Evolutionary conservation across 2,888 invertebrate genomes (phyloP).

Genomic region (Thereva nobilitata): DNA sequence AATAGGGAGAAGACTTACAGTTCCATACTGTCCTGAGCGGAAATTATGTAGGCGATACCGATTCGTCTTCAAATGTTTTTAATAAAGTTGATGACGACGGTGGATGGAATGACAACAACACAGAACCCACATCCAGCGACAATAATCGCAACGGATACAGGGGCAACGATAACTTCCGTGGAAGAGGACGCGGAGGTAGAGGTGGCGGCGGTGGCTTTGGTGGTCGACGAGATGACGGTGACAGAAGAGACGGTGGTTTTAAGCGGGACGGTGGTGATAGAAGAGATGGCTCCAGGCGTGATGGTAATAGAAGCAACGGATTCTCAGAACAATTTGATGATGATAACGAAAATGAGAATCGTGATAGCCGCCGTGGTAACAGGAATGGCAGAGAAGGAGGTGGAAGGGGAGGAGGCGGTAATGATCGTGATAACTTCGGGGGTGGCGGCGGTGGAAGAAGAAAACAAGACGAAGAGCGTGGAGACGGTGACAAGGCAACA

Average conservation of each 20-base stretch:
- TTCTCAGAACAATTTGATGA: slow-evolving; percentile 7
- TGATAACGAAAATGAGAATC: too few relatives aligned
- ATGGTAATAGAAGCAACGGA: slow-evolving; percentile 44
- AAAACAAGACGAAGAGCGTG: slow-evolving; percentile 37
- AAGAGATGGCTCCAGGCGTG: slow-evolving; percentile 43
- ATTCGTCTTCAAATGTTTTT: too few relatives aligned
- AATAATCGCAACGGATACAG: not conserved
- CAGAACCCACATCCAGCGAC: slow-evolving; percentile 44
- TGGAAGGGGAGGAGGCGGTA: slow-evolving; percentile 43
- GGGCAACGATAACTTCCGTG: slow-evolving; percentile 52
- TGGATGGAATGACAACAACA: slow-evolving; percentile 58
- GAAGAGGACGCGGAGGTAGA: slow-evolving; percentile 55
- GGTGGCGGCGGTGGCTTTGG: too few relatives aligned
- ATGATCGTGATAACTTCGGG: slow-evolving; percentile 42
- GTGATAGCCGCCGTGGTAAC: too few relatives aligned
- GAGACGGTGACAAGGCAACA: slow-evolving; percentile 21
- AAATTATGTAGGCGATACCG: slow-evolving; percentile 22
- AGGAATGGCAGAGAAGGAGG: slow-evolving; percentile 40
- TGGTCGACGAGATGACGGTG: slow-evolving; percentile 54
- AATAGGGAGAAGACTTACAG: too few relatives aligned
- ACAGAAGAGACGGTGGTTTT: slow-evolving; percentile 53
- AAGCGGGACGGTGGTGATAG: slow-evolving; percentile 44
- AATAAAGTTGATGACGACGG: too few relatives aligned
- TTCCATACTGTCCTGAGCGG: too few relatives aligned
- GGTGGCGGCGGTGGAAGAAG: slow-evolving; percentile 39